Percentiles rank a stretch among this genome's conserved stretches.
phyloP scores from a whole-genome alignment of 1,140 invertebrate species.

The Ceratina japonica region DNA sequence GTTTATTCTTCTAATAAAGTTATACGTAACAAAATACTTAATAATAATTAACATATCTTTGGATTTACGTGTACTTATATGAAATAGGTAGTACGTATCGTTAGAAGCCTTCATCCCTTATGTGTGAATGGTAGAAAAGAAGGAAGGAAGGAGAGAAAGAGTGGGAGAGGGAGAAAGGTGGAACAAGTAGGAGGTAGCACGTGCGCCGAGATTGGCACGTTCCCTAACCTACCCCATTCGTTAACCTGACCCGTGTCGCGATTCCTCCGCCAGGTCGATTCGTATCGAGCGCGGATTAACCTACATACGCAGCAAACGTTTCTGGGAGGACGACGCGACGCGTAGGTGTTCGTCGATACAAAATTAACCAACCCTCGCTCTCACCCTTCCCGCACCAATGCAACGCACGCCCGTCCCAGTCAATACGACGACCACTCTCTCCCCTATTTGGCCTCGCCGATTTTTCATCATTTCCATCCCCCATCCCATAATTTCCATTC shows the following conservation, averaged over 20 bases:
- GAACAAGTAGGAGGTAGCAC: conserved; percentile 32
- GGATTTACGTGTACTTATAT: too few relatives aligned
- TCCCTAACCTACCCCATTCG: conserved; percentile 66
- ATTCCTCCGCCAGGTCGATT: conserved; percentile 62
- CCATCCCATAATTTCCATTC: not conserved
- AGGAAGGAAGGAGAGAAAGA: not conserved
- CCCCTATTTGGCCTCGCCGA: too few relatives aligned
- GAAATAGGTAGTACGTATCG: too few relatives aligned
- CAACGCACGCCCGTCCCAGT: conserved; percentile 3
- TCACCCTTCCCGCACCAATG: not conserved
- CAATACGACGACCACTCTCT: conserved; percentile 14
- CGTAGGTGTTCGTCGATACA: conserved; percentile 54
- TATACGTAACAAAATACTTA: too few relatives aligned
- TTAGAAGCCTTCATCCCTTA: too few relatives aligned
- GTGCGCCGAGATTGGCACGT: conserved; percentile 44
- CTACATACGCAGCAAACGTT: conserved; percentile 59
- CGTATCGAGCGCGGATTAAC: conserved; percentile 64
- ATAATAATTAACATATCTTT: too few relatives aligned
- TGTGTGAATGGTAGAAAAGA: not conserved
- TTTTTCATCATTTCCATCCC: not conserved
- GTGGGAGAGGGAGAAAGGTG: not conserved
- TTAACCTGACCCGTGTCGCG: conserved; percentile 60
- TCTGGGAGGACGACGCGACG: conserved; percentile 42
- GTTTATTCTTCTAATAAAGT: too few relatives aligned
- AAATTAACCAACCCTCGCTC: conserved; percentile 54